phyloP scores from a whole-genome alignment of 1,140 invertebrate species.

The Teleopsis dalmanni region DNA sequence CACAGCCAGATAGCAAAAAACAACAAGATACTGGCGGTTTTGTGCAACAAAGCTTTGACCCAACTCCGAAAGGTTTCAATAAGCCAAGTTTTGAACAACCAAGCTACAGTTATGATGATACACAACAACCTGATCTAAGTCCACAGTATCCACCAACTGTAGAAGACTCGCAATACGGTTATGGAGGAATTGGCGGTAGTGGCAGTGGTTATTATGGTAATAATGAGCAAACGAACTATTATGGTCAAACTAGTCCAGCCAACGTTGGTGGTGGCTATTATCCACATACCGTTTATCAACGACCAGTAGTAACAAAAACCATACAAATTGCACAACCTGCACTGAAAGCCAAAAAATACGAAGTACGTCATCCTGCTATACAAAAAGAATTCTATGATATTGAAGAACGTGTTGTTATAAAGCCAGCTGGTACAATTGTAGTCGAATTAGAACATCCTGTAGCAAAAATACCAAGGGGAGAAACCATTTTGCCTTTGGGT shows the following conservation, averaged over 20 bases:
- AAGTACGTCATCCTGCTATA: conserved; percentile 56
- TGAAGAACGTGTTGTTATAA: conserved; percentile 54
- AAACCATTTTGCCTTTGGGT: conserved; percentile 32
- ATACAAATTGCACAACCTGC: conserved; percentile 40
- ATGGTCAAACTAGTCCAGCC: too few relatives aligned
- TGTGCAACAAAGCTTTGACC: conserved; percentile 16
- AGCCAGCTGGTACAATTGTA: conserved; percentile 56
- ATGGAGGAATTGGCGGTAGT: conserved; percentile 4
- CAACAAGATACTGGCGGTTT: conserved; percentile 6
- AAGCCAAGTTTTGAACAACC: conserved; percentile 26
- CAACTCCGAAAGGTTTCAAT: conserved; percentile 23
- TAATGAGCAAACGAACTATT: conserved; percentile 9
- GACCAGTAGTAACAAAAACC: conserved; percentile 37
- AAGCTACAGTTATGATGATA: conserved; percentile 27
- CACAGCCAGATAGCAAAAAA: background rate
- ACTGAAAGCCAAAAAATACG: conserved; percentile 39
- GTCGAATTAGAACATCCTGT: conserved; percentile 55
- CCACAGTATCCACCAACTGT: conserved; percentile 33
- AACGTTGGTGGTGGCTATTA: conserved; percentile 19
- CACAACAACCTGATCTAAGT: conserved; percentile 21
- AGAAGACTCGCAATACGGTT: conserved; percentile 13
- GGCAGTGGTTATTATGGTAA: conserved; percentile 21
- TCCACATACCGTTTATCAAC: conserved; percentile 10
- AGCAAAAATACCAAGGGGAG: conserved; percentile 51
- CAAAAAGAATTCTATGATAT: conserved; percentile 61